Evolutionary conservation across 2,113 vertebrate species (phyloP).

Genomic region (Rhea pennata): DNA sequence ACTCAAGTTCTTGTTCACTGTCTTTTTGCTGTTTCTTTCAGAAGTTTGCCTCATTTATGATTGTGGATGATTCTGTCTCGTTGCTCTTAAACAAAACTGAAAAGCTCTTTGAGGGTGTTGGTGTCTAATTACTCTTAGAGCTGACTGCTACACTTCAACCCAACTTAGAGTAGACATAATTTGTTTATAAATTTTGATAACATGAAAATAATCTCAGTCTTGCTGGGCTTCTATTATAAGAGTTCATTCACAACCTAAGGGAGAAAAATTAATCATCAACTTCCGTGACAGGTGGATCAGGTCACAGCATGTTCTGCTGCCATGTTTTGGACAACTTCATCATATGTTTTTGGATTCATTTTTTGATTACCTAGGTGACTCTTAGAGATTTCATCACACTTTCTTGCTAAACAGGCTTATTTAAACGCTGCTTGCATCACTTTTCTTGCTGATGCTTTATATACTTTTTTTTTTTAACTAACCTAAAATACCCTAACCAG

Average conservation of each 20-base stretch:
- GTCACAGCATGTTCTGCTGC: background rate
- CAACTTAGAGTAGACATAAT: background rate
- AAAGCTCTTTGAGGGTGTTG: background rate
- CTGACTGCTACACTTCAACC: background rate
- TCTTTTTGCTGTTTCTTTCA: background rate
- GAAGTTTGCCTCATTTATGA: background rate
- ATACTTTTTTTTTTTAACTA: background rate
- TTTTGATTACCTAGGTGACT: background rate
- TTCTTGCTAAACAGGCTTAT: background rate
- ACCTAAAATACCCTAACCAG: background rate
- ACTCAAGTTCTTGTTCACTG: background rate
- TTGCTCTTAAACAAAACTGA: background rate
- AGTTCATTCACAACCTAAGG: rapidly evolving
- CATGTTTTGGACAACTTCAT: background rate
- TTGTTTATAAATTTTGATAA: background rate
- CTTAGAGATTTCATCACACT: background rate
- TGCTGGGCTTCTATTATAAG: background rate
- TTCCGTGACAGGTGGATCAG: background rate
- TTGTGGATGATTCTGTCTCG: background rate
- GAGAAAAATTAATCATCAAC: background rate
- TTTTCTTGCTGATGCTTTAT: background rate
- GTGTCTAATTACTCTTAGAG: background rate
- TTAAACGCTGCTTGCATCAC: background rate
- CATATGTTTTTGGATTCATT: background rate
- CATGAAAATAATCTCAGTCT: background rate